Base-by-base conservation (phyloP, 2,888 invertebrate species). In the Drosophila nigricruria region DNA sequence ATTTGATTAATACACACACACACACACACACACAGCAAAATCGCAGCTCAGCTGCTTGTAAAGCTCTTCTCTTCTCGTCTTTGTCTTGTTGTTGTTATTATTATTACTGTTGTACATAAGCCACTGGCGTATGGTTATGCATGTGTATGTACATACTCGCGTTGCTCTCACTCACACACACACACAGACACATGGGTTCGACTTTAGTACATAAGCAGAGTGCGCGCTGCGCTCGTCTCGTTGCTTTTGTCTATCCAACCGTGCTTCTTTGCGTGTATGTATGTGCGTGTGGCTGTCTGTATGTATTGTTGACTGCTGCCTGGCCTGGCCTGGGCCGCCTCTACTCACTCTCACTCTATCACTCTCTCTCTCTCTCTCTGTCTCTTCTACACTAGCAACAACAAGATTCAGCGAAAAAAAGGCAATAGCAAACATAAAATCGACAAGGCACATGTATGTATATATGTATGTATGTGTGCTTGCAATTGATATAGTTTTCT, bases 191-290 rank as follows among this genome's bases (percentile, higher is more conserved):
- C 67, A 68, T 68, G 59, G 74, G 79, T 79, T 83, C 85, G 85
- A 84, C 69, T 85, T 74, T 73, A 73, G 88, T 84, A 84, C 52
- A 84, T 84, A 85, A 76, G 75, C 68, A 61, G 67, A 47, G 53
- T 65, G 56, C 75, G 73, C 52, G 69, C 57, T 71, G 65, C 71
- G 67, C 64, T 63, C 63, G 70, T 65, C 68, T 78, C 82, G 69
- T 73, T 79, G 85, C 88, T 81, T 84, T 84, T 84, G 84, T 82
- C 84, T 84, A 84, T 82, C 88, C 85, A 87, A 83, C 73, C 88
- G 82, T 82, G 81, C 70, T 73, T 68, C 80, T 76, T 71, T 70
- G 56, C 56, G n/a, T 60, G 52, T 38, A 23, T 53, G 53, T 53
- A 27, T 42, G 23, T 66, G 12, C 45, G 36, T 36, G 36, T 36